Base-by-base conservation (phyloP, 2,888 invertebrate genomes). In the Perizoma flavofasciatum region DNA sequence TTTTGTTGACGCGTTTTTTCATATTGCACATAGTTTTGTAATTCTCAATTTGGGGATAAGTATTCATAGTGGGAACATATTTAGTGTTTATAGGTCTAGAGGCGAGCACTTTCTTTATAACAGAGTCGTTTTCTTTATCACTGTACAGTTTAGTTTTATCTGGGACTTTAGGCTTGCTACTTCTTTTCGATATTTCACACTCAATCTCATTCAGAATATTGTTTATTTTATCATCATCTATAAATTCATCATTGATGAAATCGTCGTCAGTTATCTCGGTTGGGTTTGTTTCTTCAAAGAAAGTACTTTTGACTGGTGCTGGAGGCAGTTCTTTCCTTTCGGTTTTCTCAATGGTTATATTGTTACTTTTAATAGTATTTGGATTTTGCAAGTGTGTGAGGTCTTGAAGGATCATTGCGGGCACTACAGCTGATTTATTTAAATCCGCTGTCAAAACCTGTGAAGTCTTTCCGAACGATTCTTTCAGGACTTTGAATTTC, bases 171-270 rank as follows among this genome's bases (percentile, higher is more conserved):
- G 10, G n/a, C 33, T 52, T 49, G 5, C 34, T 33, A 22, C 7
- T 49, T 41, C 34, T 62, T 59, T 67, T 76, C 22, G 60, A 63
- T 64, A 89, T 89, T 81, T 90, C 88, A 58, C 67, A 78, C 77
- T 91, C 89, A 49, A 90, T 90, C 60, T 85, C 74, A 49, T 72
- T 78, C 40, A 91, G 69, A 63, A 90, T 82, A 41, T 64, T 75
- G 52, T 83, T 70, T 61, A 89, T 79, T 60, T 77, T 76, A 32
- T 76, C 71, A 52, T 81, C 81, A 51, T 84, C 79, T 32, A 79
- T 69, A 56, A 72, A 72, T 22, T 83, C 76, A 47, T 73, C 71
- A 48, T 75, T 66, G 37, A 72, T 70, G 40, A 75, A 64, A 50
- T 70, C 63, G 58, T 62, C 62, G 55, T 53, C 47, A 55, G 59